Percentiles rank a stretch among this genome's conserved stretches.
phyloP scores from a whole-genome alignment of 2,113 vertebrate genomes.

The Eonycteris spelaea region DNA sequence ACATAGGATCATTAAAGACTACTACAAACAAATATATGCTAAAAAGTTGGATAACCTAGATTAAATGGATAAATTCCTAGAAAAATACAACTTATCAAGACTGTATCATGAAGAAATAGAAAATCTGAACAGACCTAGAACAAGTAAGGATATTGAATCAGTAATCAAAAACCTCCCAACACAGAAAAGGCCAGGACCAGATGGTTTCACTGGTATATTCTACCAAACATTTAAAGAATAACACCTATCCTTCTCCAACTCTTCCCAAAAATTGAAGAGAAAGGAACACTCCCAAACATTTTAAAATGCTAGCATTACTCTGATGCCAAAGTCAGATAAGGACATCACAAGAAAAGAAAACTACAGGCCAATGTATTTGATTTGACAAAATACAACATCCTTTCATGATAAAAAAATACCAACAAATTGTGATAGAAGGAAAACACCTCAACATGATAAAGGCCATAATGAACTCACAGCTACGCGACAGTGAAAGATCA shows the following conservation, averaged over 20 bases:
- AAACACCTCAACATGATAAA: not conserved
- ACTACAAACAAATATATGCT: not conserved
- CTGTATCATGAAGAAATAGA: not conserved
- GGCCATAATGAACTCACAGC: not conserved
- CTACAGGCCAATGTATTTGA: not conserved
- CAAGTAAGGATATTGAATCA: not conserved
- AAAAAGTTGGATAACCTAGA: not conserved
- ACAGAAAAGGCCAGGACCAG: not conserved
- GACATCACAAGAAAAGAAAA: not conserved
- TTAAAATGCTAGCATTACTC: not conserved
- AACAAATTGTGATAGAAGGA: not conserved
- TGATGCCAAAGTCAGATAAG: not conserved
- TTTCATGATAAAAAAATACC: not conserved
- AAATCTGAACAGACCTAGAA: not conserved
- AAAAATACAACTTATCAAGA: not conserved
- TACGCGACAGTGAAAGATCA: not conserved
- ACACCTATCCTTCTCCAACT: not conserved
- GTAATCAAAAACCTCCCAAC: not conserved
- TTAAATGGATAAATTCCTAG: not conserved
- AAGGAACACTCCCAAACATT: not conserved
- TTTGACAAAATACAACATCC: too few species aligned
- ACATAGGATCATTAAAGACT: not conserved
- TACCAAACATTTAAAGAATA: not conserved
- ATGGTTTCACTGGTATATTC: not conserved
- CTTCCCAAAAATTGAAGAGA: not conserved